A percentile compares a stretch with the other conserved stretches of the same genome.
phyloP scores from a whole-genome alignment of 2,113 vertebrate species.

The Actenoides hombroni region DNA sequence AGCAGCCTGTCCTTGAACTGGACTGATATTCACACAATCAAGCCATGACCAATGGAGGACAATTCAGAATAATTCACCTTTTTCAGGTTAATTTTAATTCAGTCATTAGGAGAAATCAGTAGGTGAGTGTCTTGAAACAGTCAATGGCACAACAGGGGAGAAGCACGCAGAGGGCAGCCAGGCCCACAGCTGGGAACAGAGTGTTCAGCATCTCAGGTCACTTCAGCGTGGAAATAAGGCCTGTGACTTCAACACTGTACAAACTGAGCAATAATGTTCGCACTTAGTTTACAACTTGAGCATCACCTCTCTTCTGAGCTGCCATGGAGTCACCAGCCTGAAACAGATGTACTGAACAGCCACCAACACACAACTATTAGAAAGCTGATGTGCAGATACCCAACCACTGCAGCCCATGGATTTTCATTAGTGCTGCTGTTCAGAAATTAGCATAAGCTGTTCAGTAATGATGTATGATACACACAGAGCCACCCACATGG shows the following conservation, averaged over 20 bases:
- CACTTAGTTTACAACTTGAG: not conserved
- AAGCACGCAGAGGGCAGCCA: not conserved
- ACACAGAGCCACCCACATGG: not conserved
- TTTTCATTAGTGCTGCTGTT: accelerated
- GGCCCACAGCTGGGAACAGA: not conserved
- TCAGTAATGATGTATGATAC: accelerated
- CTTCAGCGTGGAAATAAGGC: not conserved
- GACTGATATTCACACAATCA: not conserved
- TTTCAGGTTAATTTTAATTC: not conserved
- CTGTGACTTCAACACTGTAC: not conserved
- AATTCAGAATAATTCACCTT: not conserved
- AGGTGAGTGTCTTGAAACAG: not conserved
- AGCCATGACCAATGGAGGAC: not conserved
- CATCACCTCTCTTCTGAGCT: not conserved
- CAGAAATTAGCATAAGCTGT: accelerated
- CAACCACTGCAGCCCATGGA: accelerated
- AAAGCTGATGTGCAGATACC: not conserved
- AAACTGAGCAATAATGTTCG: not conserved
- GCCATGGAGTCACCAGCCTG: not conserved
- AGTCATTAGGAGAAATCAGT: not conserved
- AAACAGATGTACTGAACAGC: not conserved
- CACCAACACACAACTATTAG: not conserved
- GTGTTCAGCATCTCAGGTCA: not conserved
- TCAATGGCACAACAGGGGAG: not conserved
- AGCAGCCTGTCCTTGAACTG: not conserved